Base-by-base conservation (phyloP, 1,140 invertebrate species). In the Bombus fervidus region DNA sequence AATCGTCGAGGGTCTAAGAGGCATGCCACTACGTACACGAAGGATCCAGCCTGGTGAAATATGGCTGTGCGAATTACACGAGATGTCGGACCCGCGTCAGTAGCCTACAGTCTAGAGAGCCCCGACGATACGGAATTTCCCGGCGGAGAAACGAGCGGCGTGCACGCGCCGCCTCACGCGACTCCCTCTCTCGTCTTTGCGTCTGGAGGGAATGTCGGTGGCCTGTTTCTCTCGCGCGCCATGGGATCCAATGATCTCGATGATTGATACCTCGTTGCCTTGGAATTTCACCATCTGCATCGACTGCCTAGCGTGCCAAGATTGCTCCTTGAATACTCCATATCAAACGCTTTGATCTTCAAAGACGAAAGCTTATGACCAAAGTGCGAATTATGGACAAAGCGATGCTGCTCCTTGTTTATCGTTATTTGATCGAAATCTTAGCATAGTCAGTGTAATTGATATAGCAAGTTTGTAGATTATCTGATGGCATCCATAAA, bases 1-100 rank as follows among this genome's bases (percentile, higher is more conserved):
- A 92, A 93, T 93, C 92, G 88, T 88, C 88, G 89, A 87, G 88
- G 89, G 88, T 87, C 89, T 89, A 87, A 90, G 89, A 81, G 77
- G 57, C 79, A 47, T 64, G 76, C 71, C 66, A 68, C 47, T 77
- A 81, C 86, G 69, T 83, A 86, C 69, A 82, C 86, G 62, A 66
- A 64, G 85, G 83, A 86, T 83, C 81, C 84, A 62, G 22, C 64
- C 41, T 69, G 43, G 90, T 91, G 90, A 91, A 91, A 91, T 91
- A 91, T 90, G 86, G 90, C 78, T 57, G 64, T 84, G 88, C 90
- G 90, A 91, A 91, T 91, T 91, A 91, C 90, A 91, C 80, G 84
- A 88, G 90, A 91, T 81, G 88, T 91, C 87, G 66, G 90, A 91
- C 90, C 90, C 81, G 86, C 90, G 84, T 91, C 90, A 91, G 82